These are phyloP conservation scores for Eubasilissa regina DNA, from an alignment of 1,140 invertebrate species.

Conservation along the genomic window DNA sequence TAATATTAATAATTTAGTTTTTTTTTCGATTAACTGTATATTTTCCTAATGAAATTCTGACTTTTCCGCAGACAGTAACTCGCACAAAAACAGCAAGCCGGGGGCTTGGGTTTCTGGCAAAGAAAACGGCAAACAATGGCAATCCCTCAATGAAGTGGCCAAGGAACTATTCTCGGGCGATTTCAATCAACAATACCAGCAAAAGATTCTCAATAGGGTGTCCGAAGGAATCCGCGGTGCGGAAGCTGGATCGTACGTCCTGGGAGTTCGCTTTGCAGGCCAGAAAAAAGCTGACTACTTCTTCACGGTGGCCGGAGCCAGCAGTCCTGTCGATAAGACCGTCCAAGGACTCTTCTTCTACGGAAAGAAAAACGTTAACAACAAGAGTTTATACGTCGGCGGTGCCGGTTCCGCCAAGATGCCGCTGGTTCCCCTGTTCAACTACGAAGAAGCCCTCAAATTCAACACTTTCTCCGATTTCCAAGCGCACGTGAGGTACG, in stretches of 20 bases:
- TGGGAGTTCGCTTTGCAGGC: constrained; percentile 70
- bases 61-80: background rate
- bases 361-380: constrained; percentile 63
- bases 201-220: constrained; percentile 71
- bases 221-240: constrained; percentile 71
- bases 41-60: too few relatives aligned
- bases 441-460: constrained; percentile 71
- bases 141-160: constrained; percentile 25
- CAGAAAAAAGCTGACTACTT: constrained; percentile 67
- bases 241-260: constrained; percentile 68
- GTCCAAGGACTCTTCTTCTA: constrained; percentile 67
- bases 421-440: constrained; percentile 68
- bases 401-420: constrained; percentile 64
- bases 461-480: constrained; percentile 68
- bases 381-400: constrained; percentile 67
- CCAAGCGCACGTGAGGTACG: constrained; percentile 70
- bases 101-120: background rate
- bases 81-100: constrained; percentile 6
- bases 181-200: constrained; percentile 68
- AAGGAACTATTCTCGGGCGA: constrained; percentile 57
- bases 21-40: too few relatives aligned
- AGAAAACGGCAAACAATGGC: constrained; percentile 26
- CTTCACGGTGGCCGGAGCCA: constrained; percentile 70
- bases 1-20: too few relatives aligned
- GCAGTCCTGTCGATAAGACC: constrained; percentile 72